Percentiles rank a stretch among this genome's conserved stretches.
phyloP scores from a whole-genome alignment of 2,113 vertebrate genomes.

The Channa argus region DNA sequence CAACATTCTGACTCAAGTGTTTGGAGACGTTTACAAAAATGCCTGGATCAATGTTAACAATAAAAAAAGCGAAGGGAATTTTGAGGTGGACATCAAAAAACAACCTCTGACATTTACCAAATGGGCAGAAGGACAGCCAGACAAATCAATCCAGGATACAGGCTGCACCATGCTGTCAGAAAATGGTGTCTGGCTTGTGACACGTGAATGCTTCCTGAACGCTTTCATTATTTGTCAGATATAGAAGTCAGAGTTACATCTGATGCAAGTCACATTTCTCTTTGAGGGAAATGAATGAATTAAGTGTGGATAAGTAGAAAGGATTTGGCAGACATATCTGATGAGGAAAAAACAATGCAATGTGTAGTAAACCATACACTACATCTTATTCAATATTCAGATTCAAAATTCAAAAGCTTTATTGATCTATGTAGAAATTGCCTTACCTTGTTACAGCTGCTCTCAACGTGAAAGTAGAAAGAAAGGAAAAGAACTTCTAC shows the following conservation, averaged over 20 bases:
- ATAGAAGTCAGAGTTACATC: not conserved
- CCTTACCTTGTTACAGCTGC: no score
- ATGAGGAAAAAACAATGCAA: no score
- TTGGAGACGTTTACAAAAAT: not conserved
- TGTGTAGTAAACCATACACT: no score
- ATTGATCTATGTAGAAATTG: no score
- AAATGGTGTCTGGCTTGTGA: constrained; percentile 6
- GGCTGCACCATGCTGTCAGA: constrained; percentile 53
- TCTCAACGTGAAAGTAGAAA: no score
- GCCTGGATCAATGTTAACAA: constrained; percentile 43
- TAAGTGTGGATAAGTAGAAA: no score
- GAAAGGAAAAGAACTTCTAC: no score
- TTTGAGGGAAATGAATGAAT: no score
- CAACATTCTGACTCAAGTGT: constrained; percentile 11
- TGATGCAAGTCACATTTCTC: no score
- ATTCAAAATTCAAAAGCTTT: no score
- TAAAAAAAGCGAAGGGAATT: constrained; percentile 21
- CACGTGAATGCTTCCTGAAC: constrained; percentile 18
- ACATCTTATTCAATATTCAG: no score
- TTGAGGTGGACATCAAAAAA: constrained; percentile 24
- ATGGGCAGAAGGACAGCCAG: constrained; percentile 45
- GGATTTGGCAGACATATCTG: no score
- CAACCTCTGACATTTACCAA: constrained; percentile 40
- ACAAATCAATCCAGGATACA: constrained; percentile 24
- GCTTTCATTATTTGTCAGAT: constrained; percentile 48